These are phyloP conservation scores for Ciconia boyciana DNA, from an alignment of 2,113 vertebrate genomes.

Conservation along the genomic window DNA sequence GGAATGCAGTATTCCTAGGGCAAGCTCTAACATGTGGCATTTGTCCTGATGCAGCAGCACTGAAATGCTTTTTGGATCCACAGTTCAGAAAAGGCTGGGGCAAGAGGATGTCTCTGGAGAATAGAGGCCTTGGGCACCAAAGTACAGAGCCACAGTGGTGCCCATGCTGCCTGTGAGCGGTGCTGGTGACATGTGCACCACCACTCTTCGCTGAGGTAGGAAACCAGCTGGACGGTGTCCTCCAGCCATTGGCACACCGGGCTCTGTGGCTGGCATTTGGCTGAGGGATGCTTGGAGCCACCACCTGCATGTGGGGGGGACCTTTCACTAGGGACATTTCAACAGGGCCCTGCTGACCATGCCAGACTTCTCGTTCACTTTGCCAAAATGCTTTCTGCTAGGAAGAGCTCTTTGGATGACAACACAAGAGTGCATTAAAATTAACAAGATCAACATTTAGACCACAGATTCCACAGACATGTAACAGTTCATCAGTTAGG, in stretches of 20 bases:
- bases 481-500: background rate
- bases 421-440: background rate
- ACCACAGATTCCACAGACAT: background rate
- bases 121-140: background rate
- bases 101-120: background rate
- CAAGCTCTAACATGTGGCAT: background rate
- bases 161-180: background rate
- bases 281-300: background rate
- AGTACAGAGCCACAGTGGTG: background rate
- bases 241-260: background rate
- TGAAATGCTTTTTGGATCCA: background rate
- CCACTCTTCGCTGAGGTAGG: background rate
- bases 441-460: background rate
- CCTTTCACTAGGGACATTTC: background rate
- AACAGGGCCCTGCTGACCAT: background rate
- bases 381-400: background rate
- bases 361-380: background rate
- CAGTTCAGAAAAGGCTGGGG: background rate
- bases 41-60: background rate
- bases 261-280: background rate
- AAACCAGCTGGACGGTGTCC: background rate
- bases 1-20: background rate
- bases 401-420: background rate
- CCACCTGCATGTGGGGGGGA: background rate
- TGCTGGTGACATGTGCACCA: rapidly evolving